Base-by-base conservation (phyloP, 92 coral and sea anemone genomes). In the Montipora capitata region DNA sequence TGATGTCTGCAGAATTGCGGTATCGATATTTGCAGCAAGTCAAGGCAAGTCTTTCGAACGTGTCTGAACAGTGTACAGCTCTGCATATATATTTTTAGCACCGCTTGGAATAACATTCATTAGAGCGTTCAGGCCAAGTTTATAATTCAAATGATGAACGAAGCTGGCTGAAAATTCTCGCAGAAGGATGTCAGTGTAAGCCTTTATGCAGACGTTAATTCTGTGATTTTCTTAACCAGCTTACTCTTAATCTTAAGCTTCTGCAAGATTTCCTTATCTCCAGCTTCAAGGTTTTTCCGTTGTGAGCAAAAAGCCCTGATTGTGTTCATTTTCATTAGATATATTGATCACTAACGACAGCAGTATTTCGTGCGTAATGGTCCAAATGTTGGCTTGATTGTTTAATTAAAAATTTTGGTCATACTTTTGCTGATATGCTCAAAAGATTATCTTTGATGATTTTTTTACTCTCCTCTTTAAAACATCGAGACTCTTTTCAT, bases 21-120 rank as follows among this genome's bases (percentile, higher is more conserved):
- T 72, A 71, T 73, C 74, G 87, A 20, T 61, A 27, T 42, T 15
- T 72, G 38, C 15, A 38, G 57, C 87, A 83, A 17, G 87, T 11
- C 72, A 7, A 45, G 87, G 43, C 87, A n/a, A 57, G 87, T 38
- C 63, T 54, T 3, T 42, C 3, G 78, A 72, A 72, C 87, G 35
- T 72, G 87, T 73, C 87, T 14, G 6, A 83, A 83, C 87, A 83
- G 57, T 72, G 44, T 71, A 51, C 14, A 18, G 11, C 59, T 12
- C 61, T 9, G 10, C 27, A 13, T 54, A 57, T 73, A 68, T 16
- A 39, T 35, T 48, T 10, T 27, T 27, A 27, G 35, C 49, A 61
- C 20, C 15, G 43, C 38, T 49, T 81, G 10, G 57, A 72, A 45
- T 44, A 83, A 83, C 80, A 83, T 57, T 58, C 70, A 44, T 41